Percentiles rank a stretch among this genome's conserved stretches.
phyloP scores from a whole-genome alignment of 1,140 invertebrate genomes.

The Telenomus remus region DNA sequence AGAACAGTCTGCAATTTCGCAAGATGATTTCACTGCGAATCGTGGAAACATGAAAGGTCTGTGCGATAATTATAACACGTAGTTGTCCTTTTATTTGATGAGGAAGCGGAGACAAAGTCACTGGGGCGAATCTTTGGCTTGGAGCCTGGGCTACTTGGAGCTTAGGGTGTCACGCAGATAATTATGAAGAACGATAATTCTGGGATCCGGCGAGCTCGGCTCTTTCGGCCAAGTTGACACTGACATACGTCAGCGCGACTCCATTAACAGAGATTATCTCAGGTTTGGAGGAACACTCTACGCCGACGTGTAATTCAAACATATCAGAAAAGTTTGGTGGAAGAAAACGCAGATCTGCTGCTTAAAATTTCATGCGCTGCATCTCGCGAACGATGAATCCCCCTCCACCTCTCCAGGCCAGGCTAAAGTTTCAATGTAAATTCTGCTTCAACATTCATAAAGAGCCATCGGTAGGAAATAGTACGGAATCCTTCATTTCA shows the following conservation, averaged over 20 bases:
- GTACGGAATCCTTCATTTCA: slow-evolving; percentile 26
- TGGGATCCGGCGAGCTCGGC: slow-evolving; percentile 11
- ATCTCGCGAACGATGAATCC: slow-evolving; percentile 27
- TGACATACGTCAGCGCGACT: slow-evolving; percentile 38
- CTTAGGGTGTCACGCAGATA: slow-evolving; percentile 41
- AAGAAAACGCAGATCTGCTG: slow-evolving; percentile 26
- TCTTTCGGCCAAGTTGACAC: not conserved
- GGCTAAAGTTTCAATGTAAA: slow-evolving; percentile 45
- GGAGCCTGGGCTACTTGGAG: slow-evolving; percentile 23
- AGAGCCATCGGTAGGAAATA: slow-evolving; percentile 35
- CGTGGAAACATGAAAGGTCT: not conserved
- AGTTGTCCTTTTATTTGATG: slow-evolving; percentile 2
- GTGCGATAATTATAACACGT: not conserved
- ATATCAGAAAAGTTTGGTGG: slow-evolving; percentile 50
- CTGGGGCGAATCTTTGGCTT: slow-evolving; percentile 26
- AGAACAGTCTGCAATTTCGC: too few species aligned
- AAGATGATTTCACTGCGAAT: not conserved
- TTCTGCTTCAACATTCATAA: slow-evolving; percentile 43
- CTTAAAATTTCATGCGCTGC: slow-evolving; percentile 42
- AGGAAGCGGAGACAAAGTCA: slow-evolving; percentile 23
- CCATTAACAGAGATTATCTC: slow-evolving; percentile 43
- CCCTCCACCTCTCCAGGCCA: slow-evolving; percentile 5
- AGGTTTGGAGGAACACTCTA: slow-evolving; percentile 10
- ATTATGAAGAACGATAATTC: slow-evolving; percentile 64
- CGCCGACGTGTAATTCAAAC: slow-evolving; percentile 44